phyloP scores from a whole-genome alignment of 2,888 invertebrate genomes.

The Eledone cirrhosa region DNA sequence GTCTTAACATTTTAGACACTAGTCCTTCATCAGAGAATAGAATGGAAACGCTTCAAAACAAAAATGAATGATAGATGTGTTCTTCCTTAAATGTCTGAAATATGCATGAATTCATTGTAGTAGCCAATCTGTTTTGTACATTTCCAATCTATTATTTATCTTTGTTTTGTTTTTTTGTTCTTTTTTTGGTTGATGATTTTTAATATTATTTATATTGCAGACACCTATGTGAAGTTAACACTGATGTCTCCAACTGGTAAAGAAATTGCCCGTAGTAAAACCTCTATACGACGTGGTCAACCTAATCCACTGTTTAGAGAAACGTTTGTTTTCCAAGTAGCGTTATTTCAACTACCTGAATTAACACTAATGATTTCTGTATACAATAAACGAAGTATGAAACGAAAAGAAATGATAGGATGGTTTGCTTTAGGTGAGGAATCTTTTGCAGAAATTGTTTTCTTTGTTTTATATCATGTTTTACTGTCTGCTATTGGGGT shows the following conservation, averaged over 20 bases:
- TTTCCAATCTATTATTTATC: too few species aligned
- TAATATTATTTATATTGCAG: constrained; percentile 69
- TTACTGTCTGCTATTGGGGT: too few species aligned
- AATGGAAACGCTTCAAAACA: too few species aligned
- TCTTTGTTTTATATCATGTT: not conserved
- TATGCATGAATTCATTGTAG: too few species aligned
- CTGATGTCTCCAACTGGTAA: constrained; percentile 91
- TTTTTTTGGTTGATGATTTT: too few species aligned
- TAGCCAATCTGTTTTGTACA: too few species aligned
- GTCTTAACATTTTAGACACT: too few species aligned
- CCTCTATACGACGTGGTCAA: constrained; percentile 88
- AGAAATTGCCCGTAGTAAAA: constrained; percentile 92
- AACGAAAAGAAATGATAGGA: constrained; percentile 95
- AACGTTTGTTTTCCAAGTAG: constrained; percentile 95
- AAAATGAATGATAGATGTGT: too few species aligned
- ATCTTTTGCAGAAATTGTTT: not conserved
- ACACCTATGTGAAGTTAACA: constrained; percentile 92
- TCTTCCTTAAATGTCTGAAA: too few species aligned
- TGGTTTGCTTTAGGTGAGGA: constrained; percentile 87
- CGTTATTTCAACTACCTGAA: constrained; percentile 91
- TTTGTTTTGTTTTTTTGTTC: too few species aligned
- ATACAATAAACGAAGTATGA: constrained; percentile 90
- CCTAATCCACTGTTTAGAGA: constrained; percentile 96
- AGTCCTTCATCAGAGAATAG: too few species aligned
- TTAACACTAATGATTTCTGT: constrained; percentile 94